These are phyloP conservation scores for Anguilla obscura DNA, from an alignment of 2,797 vertebrate species.

Conservation along the genomic window DNA sequence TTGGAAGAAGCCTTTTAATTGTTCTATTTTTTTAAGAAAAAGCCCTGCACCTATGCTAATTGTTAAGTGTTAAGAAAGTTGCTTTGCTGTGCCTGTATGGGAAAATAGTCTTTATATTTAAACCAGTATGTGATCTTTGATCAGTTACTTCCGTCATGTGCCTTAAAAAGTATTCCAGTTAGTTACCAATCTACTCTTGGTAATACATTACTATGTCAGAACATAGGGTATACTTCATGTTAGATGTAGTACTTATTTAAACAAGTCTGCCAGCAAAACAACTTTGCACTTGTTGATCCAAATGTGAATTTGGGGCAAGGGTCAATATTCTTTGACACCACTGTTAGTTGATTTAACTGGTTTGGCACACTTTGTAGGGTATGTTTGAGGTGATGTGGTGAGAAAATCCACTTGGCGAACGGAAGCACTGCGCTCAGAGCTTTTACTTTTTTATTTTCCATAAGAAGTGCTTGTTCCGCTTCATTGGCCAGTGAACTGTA, in stretches of 20 bases:
- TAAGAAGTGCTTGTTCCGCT: too few relatives aligned
- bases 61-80: background rate
- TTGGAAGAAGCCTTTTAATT: background rate
- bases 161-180: slow-evolving; percentile 38
- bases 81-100: background rate
- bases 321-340: background rate
- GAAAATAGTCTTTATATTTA: slow-evolving; percentile 54
- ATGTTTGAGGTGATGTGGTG: background rate
- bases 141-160: slow-evolving; percentile 38
- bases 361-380: background rate
- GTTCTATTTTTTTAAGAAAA: background rate
- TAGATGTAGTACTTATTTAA: slow-evolving; percentile 39
- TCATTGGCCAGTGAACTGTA: too few relatives aligned
- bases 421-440: too few relatives aligned
- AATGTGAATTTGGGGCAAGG: background rate
- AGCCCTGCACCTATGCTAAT: background rate
- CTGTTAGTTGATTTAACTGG: background rate
- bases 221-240: slow-evolving; percentile 27
- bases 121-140: slow-evolving; percentile 58
- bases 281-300: background rate
- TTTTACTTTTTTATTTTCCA: too few relatives aligned
- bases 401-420: background rate
- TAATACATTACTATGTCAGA: slow-evolving; percentile 52
- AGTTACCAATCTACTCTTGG: slow-evolving; percentile 40
- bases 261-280: background rate